Base-by-base conservation (phyloP, 2,113 vertebrate species). In the Rhodinocichla rosea region DNA sequence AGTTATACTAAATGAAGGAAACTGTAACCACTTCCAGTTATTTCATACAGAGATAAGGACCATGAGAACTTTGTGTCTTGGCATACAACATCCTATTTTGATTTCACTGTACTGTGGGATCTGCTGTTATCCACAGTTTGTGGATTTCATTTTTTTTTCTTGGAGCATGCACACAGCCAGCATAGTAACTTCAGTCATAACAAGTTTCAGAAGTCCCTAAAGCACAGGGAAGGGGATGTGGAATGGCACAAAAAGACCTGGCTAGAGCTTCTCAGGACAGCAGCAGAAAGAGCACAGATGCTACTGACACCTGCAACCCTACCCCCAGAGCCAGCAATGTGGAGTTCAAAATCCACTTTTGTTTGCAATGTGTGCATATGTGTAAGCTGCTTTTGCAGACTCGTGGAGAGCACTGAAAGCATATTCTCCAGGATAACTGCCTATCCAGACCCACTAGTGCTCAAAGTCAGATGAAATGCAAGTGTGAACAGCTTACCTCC, bases 41-140 rank as follows among this genome's bases (percentile, higher is more conserved):
- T 92, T 95, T 76, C 93, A 74, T 42, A 85, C 45, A 64, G 42
- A 94, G 87, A 89, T 95, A 96, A 94, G 67, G 78, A 69, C 92
- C 94, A 95, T 91, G 88, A 90, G 95, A 96, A 95, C 92, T 92
- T 86, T n/a, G 37, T 11, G 82, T 88, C 88, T 94, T 95, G 90
- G 89, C 91, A 92, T 87, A 55, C 57, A 86, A 50, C 42, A 65
- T 39, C 77, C 83, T 95, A 95, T 94, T 94, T 93, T 84, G 94
- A 95, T 91, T 91, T 92, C 71, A 78, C 80, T 95, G 52, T 45
- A 63, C 26, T 93, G 85, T 74, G 56, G 64, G 73, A 92, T 96
- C 92, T 93, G 83, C 76, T 89, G 90, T 89, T 94, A 94, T 52
- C 83, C 76, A 81, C 92, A 92, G 93, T 83, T 90, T 68, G 49